These are phyloP conservation scores for Sphaeramia orbicularis DNA, from an alignment of 2,797 vertebrate species.

Conservation along the genomic window DNA sequence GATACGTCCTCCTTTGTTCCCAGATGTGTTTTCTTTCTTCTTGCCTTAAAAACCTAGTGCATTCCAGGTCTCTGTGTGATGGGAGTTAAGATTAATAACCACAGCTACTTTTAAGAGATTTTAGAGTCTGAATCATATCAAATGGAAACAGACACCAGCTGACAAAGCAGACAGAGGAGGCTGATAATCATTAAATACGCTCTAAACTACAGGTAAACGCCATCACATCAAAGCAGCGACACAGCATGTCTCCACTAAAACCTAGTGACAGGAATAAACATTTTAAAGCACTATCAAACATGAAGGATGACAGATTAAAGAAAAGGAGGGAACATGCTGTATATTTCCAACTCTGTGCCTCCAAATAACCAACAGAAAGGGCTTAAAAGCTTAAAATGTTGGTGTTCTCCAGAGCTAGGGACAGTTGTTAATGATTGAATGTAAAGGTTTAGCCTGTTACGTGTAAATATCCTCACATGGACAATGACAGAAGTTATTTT, in stretches of 20 bases:
- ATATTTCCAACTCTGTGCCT: conserved; percentile 10
- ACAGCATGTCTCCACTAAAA: not conserved
- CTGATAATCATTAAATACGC: conserved; percentile 19
- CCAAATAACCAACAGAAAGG: conserved; percentile 10
- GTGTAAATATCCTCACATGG: conserved; percentile 18
- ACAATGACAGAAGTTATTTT: conserved; percentile 7
- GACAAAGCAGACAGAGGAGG: conserved; percentile 10
- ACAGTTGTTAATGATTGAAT: conserved; percentile 16
- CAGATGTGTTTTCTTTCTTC: conserved; percentile 35
- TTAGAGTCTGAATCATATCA: conserved; percentile 10
- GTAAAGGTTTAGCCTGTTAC: conserved; percentile 14
- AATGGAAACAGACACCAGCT: conserved; percentile 22
- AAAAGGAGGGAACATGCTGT: conserved; percentile 1
- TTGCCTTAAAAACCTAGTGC: conserved; percentile 6
- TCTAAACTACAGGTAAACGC: conserved; percentile 11
- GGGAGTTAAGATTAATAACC: conserved; percentile 23
- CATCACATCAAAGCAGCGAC: not conserved
- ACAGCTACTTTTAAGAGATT: conserved; percentile 46
- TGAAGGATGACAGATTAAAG: not conserved
- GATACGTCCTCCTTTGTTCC: conserved; percentile 12
- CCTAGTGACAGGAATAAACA: not conserved
- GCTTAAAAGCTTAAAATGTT: conserved; percentile 2
- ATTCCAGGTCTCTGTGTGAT: conserved; percentile 27
- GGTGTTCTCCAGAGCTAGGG: not conserved
- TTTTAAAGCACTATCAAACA: not conserved